phyloP scores from a whole-genome alignment of 64 coral and sea anemone genomes.

The Dendrophyllia cribrosa region DNA sequence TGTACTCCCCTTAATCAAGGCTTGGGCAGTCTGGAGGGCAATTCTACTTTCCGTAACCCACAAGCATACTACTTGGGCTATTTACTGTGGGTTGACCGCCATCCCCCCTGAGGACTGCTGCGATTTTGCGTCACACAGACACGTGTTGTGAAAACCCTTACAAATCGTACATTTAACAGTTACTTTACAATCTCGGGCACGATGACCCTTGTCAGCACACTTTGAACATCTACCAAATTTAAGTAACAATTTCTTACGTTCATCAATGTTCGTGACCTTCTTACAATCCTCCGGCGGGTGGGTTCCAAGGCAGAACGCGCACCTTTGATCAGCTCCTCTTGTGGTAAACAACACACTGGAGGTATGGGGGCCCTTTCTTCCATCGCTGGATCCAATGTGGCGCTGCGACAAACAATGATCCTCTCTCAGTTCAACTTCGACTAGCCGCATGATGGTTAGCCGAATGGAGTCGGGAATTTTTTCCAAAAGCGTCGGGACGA shows the following conservation, averaged over 20 bases:
- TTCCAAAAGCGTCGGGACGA: slow-evolving; percentile 48
- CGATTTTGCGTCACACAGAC: not conserved
- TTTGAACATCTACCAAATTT: slow-evolving; percentile 70
- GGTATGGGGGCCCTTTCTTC: not conserved
- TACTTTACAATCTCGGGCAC: slow-evolving; percentile 28
- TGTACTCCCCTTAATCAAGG: not conserved
- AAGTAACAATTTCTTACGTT: slow-evolving; percentile 44
- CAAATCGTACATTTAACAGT: slow-evolving; percentile 39
- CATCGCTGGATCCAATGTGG: not conserved
- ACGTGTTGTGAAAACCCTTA: slow-evolving; percentile 43
- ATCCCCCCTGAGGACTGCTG: not conserved
- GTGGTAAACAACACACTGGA: slow-evolving; percentile 12
- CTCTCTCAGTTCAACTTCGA: slow-evolving; percentile 63
- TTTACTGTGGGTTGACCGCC: not conserved
- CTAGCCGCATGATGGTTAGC: slow-evolving; percentile 45
- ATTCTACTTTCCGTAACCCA: not conserved
- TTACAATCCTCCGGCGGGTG: slow-evolving; percentile 19
- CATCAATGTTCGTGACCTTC: slow-evolving; percentile 17
- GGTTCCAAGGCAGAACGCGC: slow-evolving; percentile 55
- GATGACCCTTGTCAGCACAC: slow-evolving; percentile 37
- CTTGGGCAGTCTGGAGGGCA: slow-evolving; percentile 23
- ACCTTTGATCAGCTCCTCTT: not conserved
- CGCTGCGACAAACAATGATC: not conserved
- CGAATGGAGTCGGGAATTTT: slow-evolving; percentile 42
- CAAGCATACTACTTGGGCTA: not conserved